Evolutionary conservation across 37 sponge, comb jelly and placozoan species (phyloP), one percentile per base, ranked within the genome.

Genomic region (Lycopodina hypogea): DNA sequence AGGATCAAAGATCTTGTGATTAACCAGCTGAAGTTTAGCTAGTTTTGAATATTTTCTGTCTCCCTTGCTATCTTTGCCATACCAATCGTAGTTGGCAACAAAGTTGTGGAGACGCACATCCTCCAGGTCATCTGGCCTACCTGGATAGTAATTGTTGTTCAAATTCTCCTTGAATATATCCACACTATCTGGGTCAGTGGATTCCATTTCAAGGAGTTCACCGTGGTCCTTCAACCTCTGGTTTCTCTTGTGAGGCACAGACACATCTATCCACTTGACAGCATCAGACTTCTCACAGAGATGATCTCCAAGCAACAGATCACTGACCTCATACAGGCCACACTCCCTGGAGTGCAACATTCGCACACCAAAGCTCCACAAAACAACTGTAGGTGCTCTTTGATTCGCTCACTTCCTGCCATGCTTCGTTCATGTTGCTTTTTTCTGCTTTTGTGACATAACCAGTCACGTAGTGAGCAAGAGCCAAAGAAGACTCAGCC

Each of bases 391-490:
- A 82, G 19, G 77, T 40, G 55, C 24, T 78, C 18, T 60, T 50
- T 30, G 68, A 52, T 28, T 32, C 59, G 33, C 60, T 67, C 15
- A 83, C 64, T 37, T 82, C 89, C 63, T 88, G 61, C 66, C 73
- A 82, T 19, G 71, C n/a, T 32, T 82, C 83, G 36, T 82, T 78
- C 78, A 88, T 68, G 82, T 69, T 40, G 59, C 87, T 75, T 67
- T 42, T 73, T 55, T 87, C 88, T 53, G 88, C 88, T 68, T 87
- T 87, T 23, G 88, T 81, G 29, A 83, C 70, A 67, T 84, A 89
- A 1, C 77, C 85, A 58, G 71, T 84, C 2, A 89, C 81, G 68
- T 89, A 84, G 37, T 76, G 63, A 26, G 77, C 71, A 14, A 89
- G 76, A 9, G 85, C 77, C 50, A 83, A 55, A 12, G 77, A 75